These are phyloP conservation scores for Clarias gariepinus DNA, from an alignment of 2,113 vertebrate species.

Conservation along the genomic window DNA sequence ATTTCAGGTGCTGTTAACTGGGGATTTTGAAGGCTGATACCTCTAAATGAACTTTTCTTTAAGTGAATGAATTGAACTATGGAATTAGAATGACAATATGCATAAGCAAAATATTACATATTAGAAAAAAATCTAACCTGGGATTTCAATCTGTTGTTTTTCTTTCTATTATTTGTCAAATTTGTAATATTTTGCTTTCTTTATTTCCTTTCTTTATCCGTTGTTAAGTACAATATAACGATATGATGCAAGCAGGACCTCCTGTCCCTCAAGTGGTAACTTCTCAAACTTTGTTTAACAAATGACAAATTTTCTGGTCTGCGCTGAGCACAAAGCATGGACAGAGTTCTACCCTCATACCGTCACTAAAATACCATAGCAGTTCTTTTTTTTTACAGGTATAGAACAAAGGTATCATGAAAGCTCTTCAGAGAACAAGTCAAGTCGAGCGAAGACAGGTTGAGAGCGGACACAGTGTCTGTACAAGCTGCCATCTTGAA, in stretches of 20 bases:
- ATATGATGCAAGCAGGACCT: neutral
- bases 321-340: neutral
- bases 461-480: neutral
- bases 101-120: too few species aligned
- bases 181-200: neutral
- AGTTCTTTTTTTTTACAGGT: neutral
- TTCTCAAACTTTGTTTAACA: constrained; percentile 15
- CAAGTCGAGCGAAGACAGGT: neutral
- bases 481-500: neutral
- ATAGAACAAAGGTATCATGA: neutral
- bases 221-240: neutral
- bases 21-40: too few species aligned
- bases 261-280: neutral
- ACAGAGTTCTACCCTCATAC: too few species aligned
- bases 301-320: neutral
- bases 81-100: too few species aligned
- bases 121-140: too few species aligned
- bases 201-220: neutral
- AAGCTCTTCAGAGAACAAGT: neutral
- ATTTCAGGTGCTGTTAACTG: too few species aligned
- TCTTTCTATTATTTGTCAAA: neutral
- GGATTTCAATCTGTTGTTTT: neutral
- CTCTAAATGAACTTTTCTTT: too few species aligned
- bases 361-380: neutral
- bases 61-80: too few species aligned